A percentile compares a stretch with the other conserved stretches of the same genome.
phyloP scores from a whole-genome alignment of 2,113 vertebrate species.

The Oreamnos americanus region DNA sequence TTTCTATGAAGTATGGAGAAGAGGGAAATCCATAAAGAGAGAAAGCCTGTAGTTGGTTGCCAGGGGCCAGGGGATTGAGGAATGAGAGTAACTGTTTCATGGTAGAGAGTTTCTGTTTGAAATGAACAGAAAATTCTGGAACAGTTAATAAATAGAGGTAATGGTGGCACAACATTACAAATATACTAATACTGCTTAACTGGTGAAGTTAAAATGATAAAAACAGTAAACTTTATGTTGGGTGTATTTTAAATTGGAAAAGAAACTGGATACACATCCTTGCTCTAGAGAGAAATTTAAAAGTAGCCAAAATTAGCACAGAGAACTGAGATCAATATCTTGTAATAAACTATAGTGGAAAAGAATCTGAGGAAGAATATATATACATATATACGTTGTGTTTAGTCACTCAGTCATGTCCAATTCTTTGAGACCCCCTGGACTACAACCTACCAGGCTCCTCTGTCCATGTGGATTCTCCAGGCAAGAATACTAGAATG shows the following conservation, averaged over 20 bases:
- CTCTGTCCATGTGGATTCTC: background rate
- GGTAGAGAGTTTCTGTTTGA: background rate
- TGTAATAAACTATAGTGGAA: background rate
- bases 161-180: background rate
- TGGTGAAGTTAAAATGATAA: background rate
- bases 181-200: background rate
- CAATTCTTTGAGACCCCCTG: background rate
- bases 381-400: background rate
- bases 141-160: background rate
- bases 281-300: background rate
- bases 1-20: background rate
- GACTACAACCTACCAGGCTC: background rate
- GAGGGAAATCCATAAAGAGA: background rate
- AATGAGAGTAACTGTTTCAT: background rate
- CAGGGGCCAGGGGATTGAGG: background rate
- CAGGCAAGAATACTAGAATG: background rate
- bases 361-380: background rate
- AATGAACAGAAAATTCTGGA: background rate
- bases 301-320: background rate
- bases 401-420: background rate
- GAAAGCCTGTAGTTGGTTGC: background rate
- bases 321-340: background rate
- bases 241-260: background rate
- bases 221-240: background rate
- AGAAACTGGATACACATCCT: background rate